Evolutionary conservation across 1,140 invertebrate genomes (phyloP).

Genomic region (Drosophila sp.): DNA sequence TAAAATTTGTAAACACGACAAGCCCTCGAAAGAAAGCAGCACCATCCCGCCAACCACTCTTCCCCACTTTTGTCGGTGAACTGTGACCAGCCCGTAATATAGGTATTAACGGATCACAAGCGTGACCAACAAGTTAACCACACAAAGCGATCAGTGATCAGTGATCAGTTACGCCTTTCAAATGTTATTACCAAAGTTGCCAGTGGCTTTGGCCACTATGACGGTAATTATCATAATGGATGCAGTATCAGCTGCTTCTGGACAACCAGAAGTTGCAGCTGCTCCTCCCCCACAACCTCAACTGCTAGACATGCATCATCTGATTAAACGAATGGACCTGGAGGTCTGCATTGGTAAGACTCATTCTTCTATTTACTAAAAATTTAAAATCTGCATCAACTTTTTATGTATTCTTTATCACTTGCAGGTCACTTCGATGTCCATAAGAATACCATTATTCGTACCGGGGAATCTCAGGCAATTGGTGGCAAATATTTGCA

Average conservation of each 20-base stretch:
- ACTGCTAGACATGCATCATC: constrained; percentile 46
- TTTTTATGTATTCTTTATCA: background rate
- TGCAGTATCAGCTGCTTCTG: constrained; percentile 30
- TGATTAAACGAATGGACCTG: constrained; percentile 79
- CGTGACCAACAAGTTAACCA: constrained; percentile 32
- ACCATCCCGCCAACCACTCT: constrained; percentile 7
- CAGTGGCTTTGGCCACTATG: constrained; percentile 23
- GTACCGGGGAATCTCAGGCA: constrained; percentile 92
- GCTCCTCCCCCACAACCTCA: constrained; percentile 14
- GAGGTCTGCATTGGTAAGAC: constrained; percentile 75
- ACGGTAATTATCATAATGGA: constrained; percentile 33
- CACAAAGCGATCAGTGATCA: constrained; percentile 35
- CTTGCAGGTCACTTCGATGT: constrained; percentile 90
- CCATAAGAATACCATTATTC: constrained; percentile 94
- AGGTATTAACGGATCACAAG: constrained; percentile 10
- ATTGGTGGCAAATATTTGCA: constrained; percentile 95
- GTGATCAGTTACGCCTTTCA: constrained; percentile 21
- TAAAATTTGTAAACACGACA: constrained; percentile 76
- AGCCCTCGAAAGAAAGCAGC: constrained; percentile 49
- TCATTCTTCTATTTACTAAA: too few relatives aligned
- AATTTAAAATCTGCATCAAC: constrained; percentile 34
- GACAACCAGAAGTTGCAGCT: constrained; percentile 56
- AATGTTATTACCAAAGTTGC: constrained; percentile 42
- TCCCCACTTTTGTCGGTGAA: constrained; percentile 39
- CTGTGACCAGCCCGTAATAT: constrained; percentile 39